Evolutionary conservation across 2,113 vertebrate species (phyloP), one percentile per base, ranked within the genome.

Genomic region (Plecturocebus donacophilus): DNA sequence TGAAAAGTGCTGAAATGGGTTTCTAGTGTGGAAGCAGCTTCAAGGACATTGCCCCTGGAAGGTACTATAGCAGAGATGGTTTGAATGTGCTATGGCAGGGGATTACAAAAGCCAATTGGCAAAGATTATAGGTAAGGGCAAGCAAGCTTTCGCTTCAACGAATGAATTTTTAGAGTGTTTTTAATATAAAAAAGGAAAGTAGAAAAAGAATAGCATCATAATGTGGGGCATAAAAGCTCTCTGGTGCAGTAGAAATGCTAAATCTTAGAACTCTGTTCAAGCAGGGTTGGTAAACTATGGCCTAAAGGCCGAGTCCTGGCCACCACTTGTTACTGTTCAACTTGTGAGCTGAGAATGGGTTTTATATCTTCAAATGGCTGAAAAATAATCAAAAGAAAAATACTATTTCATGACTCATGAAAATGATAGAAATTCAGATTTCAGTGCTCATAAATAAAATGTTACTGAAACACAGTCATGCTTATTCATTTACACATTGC

Each of bases 391-490:
- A 91, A 75, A 81, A 88, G 40, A 91, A 89, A 84, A 94, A 80
- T 77, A 91, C 70, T 84, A 83, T 84, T 92, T 92, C 71, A 82
- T 91, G 73, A 75, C 54, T 27, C 52, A 80, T 75, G 32, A 94
- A 97, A 84, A 86, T 83, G 19, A 52, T 27, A 94, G 42, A 95
- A 97, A 95, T 90, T 95, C 80, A 96, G 42, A 87, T 95, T 91
- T 91, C 58, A 83, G 14, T 90, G 91, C 87, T 97, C 64, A 49
- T 75, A 91, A 93, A 79, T 64, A 86, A 86, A 96, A 94, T 47
- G 42, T 21, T 56, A 49, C 1, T 54, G 91, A 68, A 87, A 91
- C n/a, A 42, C 6, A 89, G 73, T 79, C 82, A 70, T 0, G 0
- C 35, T 68, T 30, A 45, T 85, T 94, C 14, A 40, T n/a, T 80